Evolutionary conservation across 1,140 invertebrate genomes (phyloP), one percentile per base, ranked within the genome.

Genomic region (Drosophila hydei): DNA sequence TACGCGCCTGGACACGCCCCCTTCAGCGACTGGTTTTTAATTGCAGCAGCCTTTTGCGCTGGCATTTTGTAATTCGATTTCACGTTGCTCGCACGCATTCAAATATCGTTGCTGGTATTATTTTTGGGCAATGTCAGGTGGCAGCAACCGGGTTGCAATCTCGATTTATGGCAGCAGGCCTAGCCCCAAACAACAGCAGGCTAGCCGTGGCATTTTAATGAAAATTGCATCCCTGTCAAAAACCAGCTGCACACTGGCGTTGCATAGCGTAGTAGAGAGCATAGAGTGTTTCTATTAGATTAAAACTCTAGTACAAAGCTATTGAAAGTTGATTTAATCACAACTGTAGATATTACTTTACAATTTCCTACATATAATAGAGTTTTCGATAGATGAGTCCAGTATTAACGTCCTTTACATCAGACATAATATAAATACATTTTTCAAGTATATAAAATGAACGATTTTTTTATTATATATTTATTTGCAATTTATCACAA

Each of bases 61-160:
- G 56, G 36, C 30, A 67, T 65, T 68, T 59, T 62, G 71, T 67
- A 73, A 79, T 79, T 73, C 56, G 61, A 84, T 72, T 84, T 72
- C 19, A 30, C 47, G 43, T 21, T 21, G 36, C 50, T 70, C 48
- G 40, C 52, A 71, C 63, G 69, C 45, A 65, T 45, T 65, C 47
- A 36, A 21, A 43, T 25, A n/a, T 51, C 59, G 60, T 56, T 63
- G 67, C 43, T 47, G 38, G 65, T 51, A 65, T 65, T 72, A 58
- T 65, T 72, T 65, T 72, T 45, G 16, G 30, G 55, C 61, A 72
- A 65, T 72, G 69, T 72, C 69, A 65, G 61, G 54, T 64, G 45
- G 21, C 68, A 19, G 51, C 25, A 23, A 16, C 43, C 42, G 6
- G 55, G 50, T 50, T 64, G 60, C 59, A 51, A 33, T 52, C 43